Conservation (phyloP, 2,888 invertebrate species). For the Odontocolon sp. region DNA sequence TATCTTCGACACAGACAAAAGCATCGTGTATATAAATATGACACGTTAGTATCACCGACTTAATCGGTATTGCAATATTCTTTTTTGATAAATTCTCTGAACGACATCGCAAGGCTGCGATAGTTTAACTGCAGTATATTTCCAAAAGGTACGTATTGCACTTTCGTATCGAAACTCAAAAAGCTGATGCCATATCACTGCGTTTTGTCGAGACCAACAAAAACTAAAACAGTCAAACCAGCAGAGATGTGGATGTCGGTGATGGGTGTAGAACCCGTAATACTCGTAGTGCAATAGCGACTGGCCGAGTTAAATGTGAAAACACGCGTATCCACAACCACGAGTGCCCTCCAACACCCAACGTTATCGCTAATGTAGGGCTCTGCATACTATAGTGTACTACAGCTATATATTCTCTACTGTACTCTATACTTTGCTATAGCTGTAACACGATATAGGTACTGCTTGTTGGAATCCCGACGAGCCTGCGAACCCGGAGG, state of each 20-base stretch:
- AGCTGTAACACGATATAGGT: conserved; percentile 39
- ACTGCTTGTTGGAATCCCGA: conserved; percentile 53
- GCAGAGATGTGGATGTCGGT: neutral
- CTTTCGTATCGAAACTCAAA: too few species aligned
- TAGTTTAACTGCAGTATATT: too few species aligned
- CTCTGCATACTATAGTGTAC: conserved; percentile 60
- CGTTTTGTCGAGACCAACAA: neutral
- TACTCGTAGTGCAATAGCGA: conserved; percentile 1
- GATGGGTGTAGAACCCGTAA: neutral
- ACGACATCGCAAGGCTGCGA: too few species aligned
- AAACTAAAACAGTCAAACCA: neutral
- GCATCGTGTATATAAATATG: too few species aligned
- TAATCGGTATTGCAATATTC: too few species aligned
- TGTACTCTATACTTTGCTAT: conserved; percentile 25
- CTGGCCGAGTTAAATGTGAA: conserved; percentile 69
- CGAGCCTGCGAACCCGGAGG: conserved; percentile 45
- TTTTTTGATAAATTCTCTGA: too few species aligned
- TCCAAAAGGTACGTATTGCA: too few species aligned
- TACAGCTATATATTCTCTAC: neutral
- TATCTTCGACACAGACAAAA: too few species aligned
- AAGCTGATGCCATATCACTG: neutral
- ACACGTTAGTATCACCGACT: too few species aligned
- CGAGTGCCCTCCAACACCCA: conserved; percentile 68
- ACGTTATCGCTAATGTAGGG: conserved; percentile 72
- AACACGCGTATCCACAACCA: conserved; percentile 72